These are phyloP conservation scores for Circaetus cinerascens DNA, from an alignment of 2,113 vertebrate genomes.

Conservation along the genomic window DNA sequence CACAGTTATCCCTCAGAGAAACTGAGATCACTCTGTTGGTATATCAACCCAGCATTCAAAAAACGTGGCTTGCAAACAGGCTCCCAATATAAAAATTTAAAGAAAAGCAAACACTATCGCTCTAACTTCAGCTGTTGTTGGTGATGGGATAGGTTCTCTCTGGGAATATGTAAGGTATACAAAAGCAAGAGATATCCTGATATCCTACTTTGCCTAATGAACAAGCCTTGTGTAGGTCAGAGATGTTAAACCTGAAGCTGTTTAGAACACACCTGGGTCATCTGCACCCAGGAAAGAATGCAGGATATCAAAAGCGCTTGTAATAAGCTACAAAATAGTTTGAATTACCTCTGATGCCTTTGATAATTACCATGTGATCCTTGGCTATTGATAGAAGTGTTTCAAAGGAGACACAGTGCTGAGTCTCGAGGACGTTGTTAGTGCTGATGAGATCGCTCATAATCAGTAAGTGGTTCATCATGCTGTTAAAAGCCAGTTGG, in stretches of 20 bases:
- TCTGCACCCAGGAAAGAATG: not conserved
- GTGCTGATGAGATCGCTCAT: not conserved
- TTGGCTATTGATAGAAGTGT: conserved; percentile 31
- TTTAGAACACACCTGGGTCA: not conserved
- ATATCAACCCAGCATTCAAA: not conserved
- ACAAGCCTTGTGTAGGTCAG: not conserved
- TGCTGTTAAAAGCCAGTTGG: not conserved
- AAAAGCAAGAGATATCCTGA: not conserved
- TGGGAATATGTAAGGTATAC: not conserved
- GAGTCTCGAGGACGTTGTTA: not conserved
- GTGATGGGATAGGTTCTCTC: not conserved
- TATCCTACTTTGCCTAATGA: not conserved
- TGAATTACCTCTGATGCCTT: conserved; percentile 10
- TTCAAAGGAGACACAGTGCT: conserved; percentile 27
- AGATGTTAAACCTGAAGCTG: not conserved
- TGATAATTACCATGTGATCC: conserved; percentile 25
- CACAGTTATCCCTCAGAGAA: not conserved
- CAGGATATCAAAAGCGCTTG: not conserved
- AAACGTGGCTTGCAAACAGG: not conserved
- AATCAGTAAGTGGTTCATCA: conserved; percentile 18
- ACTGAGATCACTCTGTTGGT: not conserved
- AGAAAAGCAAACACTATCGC: not conserved
- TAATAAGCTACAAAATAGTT: not conserved
- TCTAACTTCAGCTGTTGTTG: not conserved
- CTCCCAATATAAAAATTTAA: not conserved